A percentile compares a stretch with the other conserved stretches of the same genome.
These are phyloP conservation scores for Microvelia longipes DNA, from an alignment of 1,140 invertebrate genomes.

Conservation along the genomic window DNA sequence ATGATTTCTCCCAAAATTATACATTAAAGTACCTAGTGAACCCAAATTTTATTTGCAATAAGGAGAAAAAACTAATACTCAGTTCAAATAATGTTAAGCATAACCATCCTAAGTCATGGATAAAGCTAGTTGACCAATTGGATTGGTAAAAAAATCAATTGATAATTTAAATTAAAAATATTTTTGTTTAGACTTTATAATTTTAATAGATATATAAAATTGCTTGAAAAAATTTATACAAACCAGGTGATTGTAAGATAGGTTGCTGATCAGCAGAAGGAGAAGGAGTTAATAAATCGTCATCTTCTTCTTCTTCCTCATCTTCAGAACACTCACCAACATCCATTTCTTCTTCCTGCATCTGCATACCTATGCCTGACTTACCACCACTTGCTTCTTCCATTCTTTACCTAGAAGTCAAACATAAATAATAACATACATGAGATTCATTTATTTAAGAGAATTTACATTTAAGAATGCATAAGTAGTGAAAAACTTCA, in stretches of 20 bases:
- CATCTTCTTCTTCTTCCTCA: conserved; percentile 24
- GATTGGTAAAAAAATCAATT: too few relatives aligned
- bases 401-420: conserved; percentile 1
- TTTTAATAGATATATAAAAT: too few relatives aligned
- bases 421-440: not conserved
- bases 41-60: too few relatives aligned
- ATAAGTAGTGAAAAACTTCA: not conserved
- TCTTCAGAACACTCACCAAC: conserved; percentile 31
- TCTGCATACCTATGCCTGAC: conserved; percentile 10
- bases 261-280: conserved; percentile 15
- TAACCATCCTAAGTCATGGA: too few relatives aligned
- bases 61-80: too few relatives aligned
- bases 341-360: conserved; percentile 31
- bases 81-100: too few relatives aligned
- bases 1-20: too few relatives aligned
- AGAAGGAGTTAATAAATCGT: conserved; percentile 13
- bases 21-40: too few relatives aligned
- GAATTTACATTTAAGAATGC: not conserved
- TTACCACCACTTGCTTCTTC: conserved; percentile 13
- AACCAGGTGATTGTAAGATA: conserved; percentile 16
- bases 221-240: too few relatives aligned
- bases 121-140: too few relatives aligned
- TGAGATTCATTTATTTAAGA: not conserved
- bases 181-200: not conserved
- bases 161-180: not conserved